Base-by-base conservation (phyloP, 2,113 vertebrate species). In the Dinomys branickii region DNA sequence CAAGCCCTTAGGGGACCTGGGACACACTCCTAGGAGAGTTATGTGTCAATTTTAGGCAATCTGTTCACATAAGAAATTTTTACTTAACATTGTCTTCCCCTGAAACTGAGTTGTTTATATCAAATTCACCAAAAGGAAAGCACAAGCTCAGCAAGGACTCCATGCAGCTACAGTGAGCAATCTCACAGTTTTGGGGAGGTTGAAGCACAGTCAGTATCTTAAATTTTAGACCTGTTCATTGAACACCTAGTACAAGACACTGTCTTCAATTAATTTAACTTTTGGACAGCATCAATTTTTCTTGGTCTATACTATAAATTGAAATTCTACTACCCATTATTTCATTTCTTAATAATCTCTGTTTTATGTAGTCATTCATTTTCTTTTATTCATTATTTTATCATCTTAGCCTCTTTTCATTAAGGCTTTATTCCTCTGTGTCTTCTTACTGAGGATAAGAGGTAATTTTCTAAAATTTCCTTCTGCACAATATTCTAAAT, bases 361-460 rank as follows among this genome's bases (percentile, higher is more conserved):
- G 5, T 85, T 82, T 24, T 33, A 81, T 13, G 30, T 75, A 28
- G 11, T 85, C 17, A 50, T 59, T 41, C 3, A 38, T 91, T 88
- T 95, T 22, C 3, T 77, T 52, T 94, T 44, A 56, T 84, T 82
- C 92, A 33, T 56, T 85, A n/a, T 59, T 35, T 90, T 92, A 83
- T 69, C 44, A 24, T 6, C 69, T 93, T 28, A 59, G 28, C 50
- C 38, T 61, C 0, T 50, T 86, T 78, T 91, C 89, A 86, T 0
- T 54, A 63, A 71, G 10, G 0, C 35, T 88, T 95, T 52, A 5
- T 38, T 54, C 17, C 9, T 52, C 28, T 77, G 0, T 73, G 52
- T 91, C 63, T 63, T 90, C 7, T 59, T 71, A 78, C 26, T 90
- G 17, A 85, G 30, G 33, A n/a, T 85, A 38, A 96, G 20, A 92